Evolutionary conservation across 30 jellyfish, hydroid and myxozoan genomes (phyloP).

Genomic region (Turritopsis rubra): DNA sequence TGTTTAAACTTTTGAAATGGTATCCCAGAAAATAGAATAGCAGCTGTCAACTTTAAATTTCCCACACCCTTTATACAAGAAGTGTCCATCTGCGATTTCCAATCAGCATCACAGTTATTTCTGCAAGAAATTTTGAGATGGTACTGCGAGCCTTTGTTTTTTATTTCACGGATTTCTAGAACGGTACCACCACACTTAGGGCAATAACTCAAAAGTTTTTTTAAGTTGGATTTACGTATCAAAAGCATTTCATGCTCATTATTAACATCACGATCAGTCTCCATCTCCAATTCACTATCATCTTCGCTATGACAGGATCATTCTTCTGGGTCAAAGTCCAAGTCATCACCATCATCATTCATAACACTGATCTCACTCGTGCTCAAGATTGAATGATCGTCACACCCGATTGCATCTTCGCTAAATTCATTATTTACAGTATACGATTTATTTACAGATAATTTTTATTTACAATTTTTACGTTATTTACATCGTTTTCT

Average conservation of each 20-base stretch:
- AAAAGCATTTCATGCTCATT: background rate
- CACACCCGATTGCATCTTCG: background rate
- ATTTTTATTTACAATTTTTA: background rate
- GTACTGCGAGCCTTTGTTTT: background rate
- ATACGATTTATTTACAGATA: background rate
- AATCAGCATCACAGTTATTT: background rate
- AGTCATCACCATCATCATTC: background rate
- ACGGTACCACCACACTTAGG: background rate
- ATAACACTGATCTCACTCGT: background rate
- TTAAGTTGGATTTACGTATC: background rate
- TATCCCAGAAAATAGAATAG: background rate
- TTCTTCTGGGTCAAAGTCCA: background rate
- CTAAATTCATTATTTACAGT: background rate
- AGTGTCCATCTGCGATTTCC: background rate
- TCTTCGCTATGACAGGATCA: background rate
- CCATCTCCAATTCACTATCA: background rate
- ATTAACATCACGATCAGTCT: background rate
- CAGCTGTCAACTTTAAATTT: background rate
- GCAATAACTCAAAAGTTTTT: background rate
- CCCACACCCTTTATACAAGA: background rate
- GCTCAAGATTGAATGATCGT: background rate
- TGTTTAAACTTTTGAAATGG: background rate
- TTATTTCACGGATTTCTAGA: background rate
- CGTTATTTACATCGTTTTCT: background rate
- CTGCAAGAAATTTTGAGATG: background rate